Conservation (phyloP, 2,797 vertebrate species). For the Nasua narica region DNA sequence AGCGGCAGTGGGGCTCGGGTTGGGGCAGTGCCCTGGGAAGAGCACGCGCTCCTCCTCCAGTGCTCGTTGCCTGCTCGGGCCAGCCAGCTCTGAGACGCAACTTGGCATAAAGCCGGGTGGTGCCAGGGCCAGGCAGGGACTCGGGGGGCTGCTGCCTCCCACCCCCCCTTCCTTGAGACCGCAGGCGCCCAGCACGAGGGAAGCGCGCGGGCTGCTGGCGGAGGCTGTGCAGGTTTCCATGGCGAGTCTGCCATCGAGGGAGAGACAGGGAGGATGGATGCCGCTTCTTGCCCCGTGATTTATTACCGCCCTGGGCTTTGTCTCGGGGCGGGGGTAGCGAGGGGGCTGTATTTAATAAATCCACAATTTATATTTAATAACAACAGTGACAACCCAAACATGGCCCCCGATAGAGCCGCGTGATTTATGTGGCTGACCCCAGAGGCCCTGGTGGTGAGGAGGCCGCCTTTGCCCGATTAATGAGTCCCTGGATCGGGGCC, state of each 20-base stretch:
- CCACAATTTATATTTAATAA: conserved; percentile 57
- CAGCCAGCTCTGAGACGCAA: not conserved
- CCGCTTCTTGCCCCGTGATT: not conserved
- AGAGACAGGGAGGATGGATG: not conserved
- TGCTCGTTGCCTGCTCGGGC: not conserved
- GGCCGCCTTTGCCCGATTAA: not conserved
- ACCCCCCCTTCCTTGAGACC: not conserved
- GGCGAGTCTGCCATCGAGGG: not conserved
- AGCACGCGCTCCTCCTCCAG: fast-evolving
- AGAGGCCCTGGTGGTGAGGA: not conserved
- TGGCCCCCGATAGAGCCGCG: not conserved
- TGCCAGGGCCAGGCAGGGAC: not conserved
- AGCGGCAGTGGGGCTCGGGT: not conserved
- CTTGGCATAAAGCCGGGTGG: not conserved
- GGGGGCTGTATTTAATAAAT: conserved; percentile 50
- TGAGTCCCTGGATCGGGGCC: not conserved
- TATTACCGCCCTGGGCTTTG: conserved; percentile 22
- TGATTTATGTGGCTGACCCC: not conserved
- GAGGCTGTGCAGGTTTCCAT: conserved; percentile 19
- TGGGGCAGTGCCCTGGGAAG: too few species aligned
- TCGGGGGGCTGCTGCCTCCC: not conserved
- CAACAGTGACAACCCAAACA: not conserved
- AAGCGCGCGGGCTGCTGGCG: not conserved
- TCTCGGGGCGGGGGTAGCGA: conserved; percentile 18
- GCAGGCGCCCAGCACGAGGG: not conserved